Conservation (phyloP, 1,140 invertebrate genomes). For the Trinorchestia longiramus region DNA sequence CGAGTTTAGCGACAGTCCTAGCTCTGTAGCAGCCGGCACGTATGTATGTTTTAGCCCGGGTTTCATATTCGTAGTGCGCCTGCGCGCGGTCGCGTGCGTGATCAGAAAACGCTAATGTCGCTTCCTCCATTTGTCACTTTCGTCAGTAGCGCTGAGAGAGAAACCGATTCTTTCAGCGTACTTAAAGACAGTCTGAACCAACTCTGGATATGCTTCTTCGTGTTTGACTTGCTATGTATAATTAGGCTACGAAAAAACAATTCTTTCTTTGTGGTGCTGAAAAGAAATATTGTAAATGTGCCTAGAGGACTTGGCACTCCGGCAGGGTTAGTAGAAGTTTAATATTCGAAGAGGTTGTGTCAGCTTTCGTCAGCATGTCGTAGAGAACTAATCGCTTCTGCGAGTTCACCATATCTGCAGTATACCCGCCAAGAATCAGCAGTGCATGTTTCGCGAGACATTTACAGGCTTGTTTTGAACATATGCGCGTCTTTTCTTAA, state of each 20-base stretch:
- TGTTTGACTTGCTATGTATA: neutral
- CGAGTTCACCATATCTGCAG: neutral
- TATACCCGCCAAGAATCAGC: too few species aligned
- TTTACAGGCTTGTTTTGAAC: too few species aligned
- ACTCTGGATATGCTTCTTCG: neutral
- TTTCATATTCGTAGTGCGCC: neutral
- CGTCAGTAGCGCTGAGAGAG: neutral
- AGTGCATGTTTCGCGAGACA: too few species aligned
- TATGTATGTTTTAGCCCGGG: neutral
- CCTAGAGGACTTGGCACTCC: neutral
- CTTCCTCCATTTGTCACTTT: neutral
- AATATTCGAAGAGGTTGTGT: neutral
- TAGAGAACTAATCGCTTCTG: neutral
- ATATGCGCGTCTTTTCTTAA: too few species aligned
- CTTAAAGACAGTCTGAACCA: neutral
- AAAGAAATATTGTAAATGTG: neutral
- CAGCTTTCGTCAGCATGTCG: neutral
- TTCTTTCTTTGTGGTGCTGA: neutral
- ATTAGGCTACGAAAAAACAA: neutral
- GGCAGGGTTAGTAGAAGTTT: neutral
- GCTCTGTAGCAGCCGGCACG: neutral
- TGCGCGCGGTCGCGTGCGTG: slow-evolving; percentile 13
- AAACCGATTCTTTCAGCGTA: neutral
- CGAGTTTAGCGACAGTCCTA: neutral
- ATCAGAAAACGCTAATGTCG: neutral